Evolutionary conservation across 2,797 vertebrate species (phyloP), one percentile per base, ranked within the genome.

Genomic region (Varecia variegata): DNA sequence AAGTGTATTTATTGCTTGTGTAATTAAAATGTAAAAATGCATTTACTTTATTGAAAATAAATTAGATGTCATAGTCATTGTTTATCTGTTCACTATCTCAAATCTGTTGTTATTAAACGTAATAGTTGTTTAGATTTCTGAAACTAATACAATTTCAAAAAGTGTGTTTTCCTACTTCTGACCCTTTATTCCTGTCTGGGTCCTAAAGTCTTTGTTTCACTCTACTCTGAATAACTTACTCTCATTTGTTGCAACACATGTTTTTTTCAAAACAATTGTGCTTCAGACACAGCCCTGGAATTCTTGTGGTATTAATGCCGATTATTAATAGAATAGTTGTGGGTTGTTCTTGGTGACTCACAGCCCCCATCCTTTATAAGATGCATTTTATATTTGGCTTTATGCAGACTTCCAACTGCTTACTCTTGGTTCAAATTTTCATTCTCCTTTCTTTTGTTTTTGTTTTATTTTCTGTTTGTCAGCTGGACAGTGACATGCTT

Each of bases 301-400:
- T 96, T 94, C 92, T 95, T 97, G 92, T 93, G 96, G 93, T 45
- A 56, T 97, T 95, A 86, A 95, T 97, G 88, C 92, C 10, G 12
- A 84, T 96, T 98, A 98, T 97, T 97, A 97, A 94, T 97, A 97
- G 91, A 97, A 71, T 93, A 90, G 81, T 92, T 98, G 96, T 52
- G 97, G 91, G 45, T 97, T 95, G 93, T 91, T 81, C 89, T 93
- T 74, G 58, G 52, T 98, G 96, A 98, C 87, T 98, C 98, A 98
- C 5, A 86, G 96, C 77, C 47, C 50, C 15, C 25, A 30, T 93
- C 45, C 77, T 84, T 93, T 87, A 65, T 52, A 74, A 92, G 90
- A 87, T 56, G 4, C 3, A 30, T 60, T 85, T 92, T 92, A 18
- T 58, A 43, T 81, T 97, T 96, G 71, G 56, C 93, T 71, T 90